A percentile compares a stretch with the other conserved stretches of the same genome.
phyloP scores from a whole-genome alignment of 64 coral and sea anemone species.

The Orbicella faveolata region DNA sequence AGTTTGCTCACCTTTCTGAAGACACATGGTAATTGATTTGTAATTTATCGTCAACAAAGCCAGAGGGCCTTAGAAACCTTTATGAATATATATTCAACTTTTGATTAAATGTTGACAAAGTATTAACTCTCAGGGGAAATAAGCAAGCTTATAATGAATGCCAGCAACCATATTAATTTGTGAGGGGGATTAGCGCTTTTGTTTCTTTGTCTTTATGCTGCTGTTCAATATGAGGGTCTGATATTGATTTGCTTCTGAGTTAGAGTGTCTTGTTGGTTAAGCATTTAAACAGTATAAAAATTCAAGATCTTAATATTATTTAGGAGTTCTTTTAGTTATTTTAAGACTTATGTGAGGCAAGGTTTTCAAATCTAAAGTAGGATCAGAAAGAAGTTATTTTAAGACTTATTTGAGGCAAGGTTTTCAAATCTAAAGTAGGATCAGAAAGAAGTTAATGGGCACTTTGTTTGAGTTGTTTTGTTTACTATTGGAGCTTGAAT shows the following conservation, averaged over 20 bases:
- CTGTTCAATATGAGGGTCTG: not conserved
- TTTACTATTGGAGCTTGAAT: not conserved
- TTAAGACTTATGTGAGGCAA: not conserved
- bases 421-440: not conserved
- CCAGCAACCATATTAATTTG: not conserved
- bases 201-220: not conserved
- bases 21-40: not conserved
- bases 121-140: conserved; percentile 4
- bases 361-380: too few relatives aligned
- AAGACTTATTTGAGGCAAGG: not conserved
- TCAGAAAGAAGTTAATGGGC: not conserved
- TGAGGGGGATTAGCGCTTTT: conserved; percentile 7
- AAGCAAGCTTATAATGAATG: not conserved
- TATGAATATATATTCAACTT: not conserved
- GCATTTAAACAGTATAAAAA: too few relatives aligned
- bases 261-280: too few relatives aligned
- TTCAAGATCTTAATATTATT: too few relatives aligned
- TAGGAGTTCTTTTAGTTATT: too few relatives aligned
- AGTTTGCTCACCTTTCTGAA: not conserved
- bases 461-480: not conserved
- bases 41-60: conserved; percentile 1
- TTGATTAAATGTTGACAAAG: not conserved
- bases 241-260: too few relatives aligned
- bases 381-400: not conserved
- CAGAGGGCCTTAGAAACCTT: not conserved